These are phyloP conservation scores for Brachypteracias leptosomus DNA, from an alignment of 2,113 vertebrate species.

Conservation along the genomic window DNA sequence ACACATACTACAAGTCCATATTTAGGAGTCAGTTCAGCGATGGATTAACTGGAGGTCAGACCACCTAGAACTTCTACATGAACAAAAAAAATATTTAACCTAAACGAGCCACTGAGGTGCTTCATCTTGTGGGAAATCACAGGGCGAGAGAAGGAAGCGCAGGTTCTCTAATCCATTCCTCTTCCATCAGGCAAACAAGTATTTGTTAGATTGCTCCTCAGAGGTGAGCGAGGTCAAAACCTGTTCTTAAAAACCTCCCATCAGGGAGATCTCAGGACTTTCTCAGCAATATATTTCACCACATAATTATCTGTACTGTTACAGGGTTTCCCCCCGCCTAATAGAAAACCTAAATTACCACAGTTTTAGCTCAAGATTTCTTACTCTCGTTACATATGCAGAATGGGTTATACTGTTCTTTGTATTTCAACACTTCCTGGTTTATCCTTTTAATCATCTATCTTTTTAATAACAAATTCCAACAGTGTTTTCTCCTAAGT, in stretches of 20 bases:
- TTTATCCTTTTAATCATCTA: neutral
- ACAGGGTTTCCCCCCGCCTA: rapidly evolving
- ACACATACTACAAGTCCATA: rapidly evolving
- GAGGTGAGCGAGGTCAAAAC: neutral
- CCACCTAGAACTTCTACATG: neutral
- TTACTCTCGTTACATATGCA: neutral
- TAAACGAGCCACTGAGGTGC: neutral
- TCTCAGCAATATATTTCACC: neutral
- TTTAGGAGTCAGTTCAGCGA: neutral
- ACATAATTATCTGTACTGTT: neutral
- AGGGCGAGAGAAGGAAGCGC: neutral
- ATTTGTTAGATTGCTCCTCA: neutral
- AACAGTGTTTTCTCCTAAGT: neutral
- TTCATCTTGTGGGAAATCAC: neutral
- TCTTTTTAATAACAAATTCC: neutral
- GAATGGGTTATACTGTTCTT: neutral
- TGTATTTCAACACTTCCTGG: neutral
- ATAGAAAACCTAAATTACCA: neutral
- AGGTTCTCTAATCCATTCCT: neutral
- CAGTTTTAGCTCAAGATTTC: neutral
- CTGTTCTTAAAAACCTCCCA: neutral
- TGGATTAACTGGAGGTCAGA: neutral
- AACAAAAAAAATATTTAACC: neutral
- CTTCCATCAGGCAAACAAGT: neutral
- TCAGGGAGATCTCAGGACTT: neutral